A percentile compares a stretch with the other conserved stretches of the same genome.
These are phyloP conservation scores for Trilocha varians DNA, from an alignment of 2,888 invertebrate genomes.

Conservation along the genomic window DNA sequence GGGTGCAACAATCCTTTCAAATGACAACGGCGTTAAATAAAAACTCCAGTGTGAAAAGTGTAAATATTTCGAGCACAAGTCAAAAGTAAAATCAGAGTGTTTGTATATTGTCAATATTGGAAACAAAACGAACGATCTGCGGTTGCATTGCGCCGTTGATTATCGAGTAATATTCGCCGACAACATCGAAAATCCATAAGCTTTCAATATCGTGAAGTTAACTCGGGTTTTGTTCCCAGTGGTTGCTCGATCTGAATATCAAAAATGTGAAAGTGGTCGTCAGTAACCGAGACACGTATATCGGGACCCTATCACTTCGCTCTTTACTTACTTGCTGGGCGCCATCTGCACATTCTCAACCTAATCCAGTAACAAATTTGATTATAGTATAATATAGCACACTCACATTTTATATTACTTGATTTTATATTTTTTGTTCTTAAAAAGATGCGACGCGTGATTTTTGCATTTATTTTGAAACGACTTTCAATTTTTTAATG, in stretches of 20 bases:
- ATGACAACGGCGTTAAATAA: not conserved
- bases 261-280: constrained; percentile 68
- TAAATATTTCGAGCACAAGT: no score
- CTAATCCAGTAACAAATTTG: constrained; percentile 68
- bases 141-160: constrained; percentile 35
- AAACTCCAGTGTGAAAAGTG: no score
- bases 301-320: constrained; percentile 71
- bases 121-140: not conserved
- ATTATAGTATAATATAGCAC: constrained; percentile 54
- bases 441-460: not conserved
- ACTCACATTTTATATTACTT: constrained; percentile 25
- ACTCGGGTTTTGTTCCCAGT: constrained; percentile 69
- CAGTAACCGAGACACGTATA: constrained; percentile 68
- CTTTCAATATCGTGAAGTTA: constrained; percentile 69
- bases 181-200: constrained; percentile 69
- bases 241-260: constrained; percentile 69
- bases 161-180: constrained; percentile 46
- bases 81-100: not conserved
- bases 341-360: constrained; percentile 68
- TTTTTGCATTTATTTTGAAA: no score
- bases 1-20: not conserved
- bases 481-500: no score
- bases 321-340: constrained; percentile 67
- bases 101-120: not conserved
- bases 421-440: not conserved